These are phyloP conservation scores for Masticophis lateralis DNA, from an alignment of 2,797 vertebrate genomes.

Conservation along the genomic window DNA sequence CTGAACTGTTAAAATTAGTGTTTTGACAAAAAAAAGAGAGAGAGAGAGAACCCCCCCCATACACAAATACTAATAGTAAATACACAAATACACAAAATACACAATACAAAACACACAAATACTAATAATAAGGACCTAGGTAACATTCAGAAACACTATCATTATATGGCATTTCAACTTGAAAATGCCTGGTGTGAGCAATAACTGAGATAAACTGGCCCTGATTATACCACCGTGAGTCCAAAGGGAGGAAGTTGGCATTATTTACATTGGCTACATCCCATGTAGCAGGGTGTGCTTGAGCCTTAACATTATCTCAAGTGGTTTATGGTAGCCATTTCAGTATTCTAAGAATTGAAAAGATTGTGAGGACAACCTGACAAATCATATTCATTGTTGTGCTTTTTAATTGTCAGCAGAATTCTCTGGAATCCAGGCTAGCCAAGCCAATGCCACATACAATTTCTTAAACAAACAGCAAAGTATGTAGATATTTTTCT, in stretches of 20 bases:
- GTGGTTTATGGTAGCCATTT: conserved; percentile 5
- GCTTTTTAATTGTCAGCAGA: conserved; percentile 8
- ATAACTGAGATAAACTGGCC: background rate
- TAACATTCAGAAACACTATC: background rate
- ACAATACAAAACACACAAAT: background rate
- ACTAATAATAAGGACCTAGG: background rate
- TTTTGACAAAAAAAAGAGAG: background rate
- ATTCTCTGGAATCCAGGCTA: conserved; percentile 9
- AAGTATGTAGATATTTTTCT: background rate
- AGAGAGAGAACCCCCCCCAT: background rate
- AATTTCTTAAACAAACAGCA: conserved; percentile 7
- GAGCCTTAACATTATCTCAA: conserved; percentile 21
- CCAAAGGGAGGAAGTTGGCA: conserved; percentile 4
- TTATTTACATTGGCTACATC: background rate
- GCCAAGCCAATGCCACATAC: background rate
- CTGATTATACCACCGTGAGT: background rate
- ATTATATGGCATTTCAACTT: background rate
- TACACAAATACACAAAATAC: background rate
- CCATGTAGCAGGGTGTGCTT: background rate
- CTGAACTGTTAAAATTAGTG: background rate
- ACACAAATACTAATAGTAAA: background rate
- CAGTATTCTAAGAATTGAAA: conserved; percentile 11
- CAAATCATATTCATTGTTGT: conserved; percentile 4
- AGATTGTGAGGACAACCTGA: conserved; percentile 15
- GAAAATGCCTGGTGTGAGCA: background rate